phyloP scores from a whole-genome alignment of 2,113 vertebrate species.

The Ameiurus melas region DNA sequence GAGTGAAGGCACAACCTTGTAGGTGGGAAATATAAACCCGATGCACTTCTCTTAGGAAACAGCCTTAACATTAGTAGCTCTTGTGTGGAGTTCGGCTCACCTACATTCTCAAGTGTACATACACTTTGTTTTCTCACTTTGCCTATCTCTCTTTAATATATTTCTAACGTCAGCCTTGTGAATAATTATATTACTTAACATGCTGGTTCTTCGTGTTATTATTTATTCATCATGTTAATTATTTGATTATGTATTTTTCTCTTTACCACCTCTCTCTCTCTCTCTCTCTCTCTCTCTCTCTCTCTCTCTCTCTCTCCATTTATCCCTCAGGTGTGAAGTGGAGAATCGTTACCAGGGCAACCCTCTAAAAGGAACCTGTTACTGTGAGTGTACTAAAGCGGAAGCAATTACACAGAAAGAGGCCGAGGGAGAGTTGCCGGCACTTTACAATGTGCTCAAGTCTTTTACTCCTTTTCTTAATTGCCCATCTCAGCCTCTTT shows the following conservation, averaged over 20 bases:
- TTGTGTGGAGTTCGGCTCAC: neutral
- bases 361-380: constrained; percentile 97
- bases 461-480: constrained; percentile 39
- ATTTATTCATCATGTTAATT: neutral
- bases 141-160: neutral
- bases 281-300: neutral
- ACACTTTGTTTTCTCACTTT: neutral
- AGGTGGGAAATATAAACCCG: neutral
- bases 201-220: neutral
- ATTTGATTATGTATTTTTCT: neutral
- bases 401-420: constrained; percentile 2
- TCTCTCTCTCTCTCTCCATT: neutral
- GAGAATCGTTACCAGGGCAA: constrained; percentile 98
- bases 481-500: constrained; percentile 6
- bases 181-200: neutral
- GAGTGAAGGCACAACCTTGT: neutral
- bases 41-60: neutral
- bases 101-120: neutral
- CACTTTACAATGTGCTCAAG: constrained; percentile 1
- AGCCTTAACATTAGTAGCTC: neutral
- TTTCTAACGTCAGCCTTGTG: neutral
- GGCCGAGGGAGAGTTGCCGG: constrained; percentile 4
- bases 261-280: neutral
- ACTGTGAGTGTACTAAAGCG: constrained; percentile 84
- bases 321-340: constrained; percentile 86